phyloP scores from a whole-genome alignment of 2,888 invertebrate genomes.

The Drosophila ustulata region DNA sequence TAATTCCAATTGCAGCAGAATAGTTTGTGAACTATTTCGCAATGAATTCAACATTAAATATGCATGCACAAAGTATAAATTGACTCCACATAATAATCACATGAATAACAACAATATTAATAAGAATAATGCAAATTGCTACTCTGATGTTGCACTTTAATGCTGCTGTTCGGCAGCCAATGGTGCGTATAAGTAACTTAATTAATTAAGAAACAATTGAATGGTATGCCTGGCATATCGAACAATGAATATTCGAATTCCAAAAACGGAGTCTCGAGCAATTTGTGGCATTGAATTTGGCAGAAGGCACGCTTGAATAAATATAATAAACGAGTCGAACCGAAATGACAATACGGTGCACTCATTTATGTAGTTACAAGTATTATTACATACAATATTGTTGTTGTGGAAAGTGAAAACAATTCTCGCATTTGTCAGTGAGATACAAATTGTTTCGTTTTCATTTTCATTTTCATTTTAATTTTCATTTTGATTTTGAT shows the following conservation, averaged over 20 bases:
- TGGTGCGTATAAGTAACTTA: constrained; percentile 31
- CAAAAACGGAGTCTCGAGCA: constrained; percentile 5
- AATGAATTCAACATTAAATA: not conserved
- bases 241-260: not conserved
- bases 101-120: not conserved
- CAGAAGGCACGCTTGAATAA: constrained; percentile 30
- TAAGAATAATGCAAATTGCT: constrained; percentile 3
- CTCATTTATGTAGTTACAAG: not conserved
- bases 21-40: not conserved
- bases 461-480: not conserved
- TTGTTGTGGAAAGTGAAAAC: constrained; percentile 1
- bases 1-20: not conserved
- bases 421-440: constrained; percentile 1
- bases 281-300: constrained; percentile 22
- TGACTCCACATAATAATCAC: not conserved
- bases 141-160: constrained; percentile 16
- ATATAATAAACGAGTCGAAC: constrained; percentile 25
- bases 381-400: not conserved
- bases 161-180: constrained; percentile 3
- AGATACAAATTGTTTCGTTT: constrained; percentile 1
- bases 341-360: constrained; percentile 12
- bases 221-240: constrained; percentile 20
- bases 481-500: not conserved
- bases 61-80: not conserved
- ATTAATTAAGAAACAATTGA: constrained; percentile 38